Conservation (phyloP, 2,888 invertebrate species). For the Carabus problematicus region DNA sequence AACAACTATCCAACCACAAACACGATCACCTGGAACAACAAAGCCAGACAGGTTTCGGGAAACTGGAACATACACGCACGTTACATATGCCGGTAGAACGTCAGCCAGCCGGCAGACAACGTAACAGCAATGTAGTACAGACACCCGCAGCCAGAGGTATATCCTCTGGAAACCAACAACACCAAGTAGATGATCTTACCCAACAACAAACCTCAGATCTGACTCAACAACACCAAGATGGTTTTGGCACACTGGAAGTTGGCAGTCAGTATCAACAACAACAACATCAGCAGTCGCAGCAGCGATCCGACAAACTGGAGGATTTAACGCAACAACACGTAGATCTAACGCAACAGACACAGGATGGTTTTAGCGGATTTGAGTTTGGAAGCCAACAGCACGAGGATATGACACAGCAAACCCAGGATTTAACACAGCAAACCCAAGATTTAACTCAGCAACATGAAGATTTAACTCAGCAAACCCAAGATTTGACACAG, state of each 20-base stretch:
- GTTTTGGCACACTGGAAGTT: neutral
- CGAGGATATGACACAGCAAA: constrained; percentile 40
- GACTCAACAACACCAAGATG: constrained; percentile 7
- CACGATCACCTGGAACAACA: neutral
- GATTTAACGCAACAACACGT: constrained; percentile 46
- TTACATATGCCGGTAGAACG: too few relatives aligned
- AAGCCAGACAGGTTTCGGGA: constrained; percentile 44
- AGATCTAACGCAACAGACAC: constrained; percentile 36
- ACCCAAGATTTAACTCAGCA: constrained; percentile 46
- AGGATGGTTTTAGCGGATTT: constrained; percentile 52
- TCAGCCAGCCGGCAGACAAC: too few relatives aligned
- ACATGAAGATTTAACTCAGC: constrained; percentile 51
- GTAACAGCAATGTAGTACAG: neutral
- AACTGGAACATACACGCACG: constrained; percentile 9
- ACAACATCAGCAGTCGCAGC: neutral
- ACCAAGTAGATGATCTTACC: neutral
- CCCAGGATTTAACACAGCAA: constrained; percentile 48
- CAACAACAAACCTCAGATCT: neutral
- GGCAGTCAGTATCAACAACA: neutral
- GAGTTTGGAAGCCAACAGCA: constrained; percentile 41
- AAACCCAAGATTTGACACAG: constrained; percentile 42
- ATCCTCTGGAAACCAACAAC: constrained; percentile 21
- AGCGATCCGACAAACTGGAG: constrained; percentile 44
- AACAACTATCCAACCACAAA: neutral
- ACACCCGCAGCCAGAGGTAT: neutral